phyloP scores from a whole-genome alignment of 2,113 vertebrate genomes.

The Bambusicola thoracicus region DNA sequence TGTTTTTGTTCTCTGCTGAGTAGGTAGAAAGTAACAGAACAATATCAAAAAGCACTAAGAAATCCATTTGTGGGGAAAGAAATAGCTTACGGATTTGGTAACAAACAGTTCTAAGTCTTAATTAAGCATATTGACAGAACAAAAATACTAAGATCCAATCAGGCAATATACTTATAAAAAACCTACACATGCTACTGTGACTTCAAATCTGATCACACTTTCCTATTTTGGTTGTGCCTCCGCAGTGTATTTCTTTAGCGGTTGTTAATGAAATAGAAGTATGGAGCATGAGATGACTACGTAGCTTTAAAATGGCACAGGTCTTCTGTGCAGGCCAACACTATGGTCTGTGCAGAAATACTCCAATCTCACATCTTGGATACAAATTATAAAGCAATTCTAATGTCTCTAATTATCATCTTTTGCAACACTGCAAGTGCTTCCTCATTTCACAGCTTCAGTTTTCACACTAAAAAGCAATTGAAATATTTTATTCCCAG shows the following conservation, averaged over 20 bases:
- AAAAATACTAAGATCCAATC: neutral
- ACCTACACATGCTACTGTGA: neutral
- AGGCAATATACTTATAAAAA: neutral
- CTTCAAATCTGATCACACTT: neutral
- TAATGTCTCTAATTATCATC: neutral
- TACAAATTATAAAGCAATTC: neutral
- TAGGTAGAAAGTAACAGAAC: constrained; percentile 13
- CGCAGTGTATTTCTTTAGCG: neutral
- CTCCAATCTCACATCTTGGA: neutral
- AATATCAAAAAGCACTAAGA: constrained; percentile 7
- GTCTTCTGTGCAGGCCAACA: neutral
- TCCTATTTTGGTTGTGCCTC: neutral
- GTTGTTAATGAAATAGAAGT: no score
- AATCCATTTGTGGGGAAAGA: neutral
- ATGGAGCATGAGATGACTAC: neutral
- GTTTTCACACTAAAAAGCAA: neutral
- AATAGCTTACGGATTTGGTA: constrained; percentile 1
- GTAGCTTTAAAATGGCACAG: neutral
- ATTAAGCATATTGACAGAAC: neutral
- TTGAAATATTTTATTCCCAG: neutral
- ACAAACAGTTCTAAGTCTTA: neutral
- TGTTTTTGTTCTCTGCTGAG: constrained; percentile 34
- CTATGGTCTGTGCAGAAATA: neutral
- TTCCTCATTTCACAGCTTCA: neutral
- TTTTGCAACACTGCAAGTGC: neutral